These are phyloP conservation scores for Podarcis muralis DNA, from an alignment of 2,113 vertebrate species.

Conservation along the genomic window DNA sequence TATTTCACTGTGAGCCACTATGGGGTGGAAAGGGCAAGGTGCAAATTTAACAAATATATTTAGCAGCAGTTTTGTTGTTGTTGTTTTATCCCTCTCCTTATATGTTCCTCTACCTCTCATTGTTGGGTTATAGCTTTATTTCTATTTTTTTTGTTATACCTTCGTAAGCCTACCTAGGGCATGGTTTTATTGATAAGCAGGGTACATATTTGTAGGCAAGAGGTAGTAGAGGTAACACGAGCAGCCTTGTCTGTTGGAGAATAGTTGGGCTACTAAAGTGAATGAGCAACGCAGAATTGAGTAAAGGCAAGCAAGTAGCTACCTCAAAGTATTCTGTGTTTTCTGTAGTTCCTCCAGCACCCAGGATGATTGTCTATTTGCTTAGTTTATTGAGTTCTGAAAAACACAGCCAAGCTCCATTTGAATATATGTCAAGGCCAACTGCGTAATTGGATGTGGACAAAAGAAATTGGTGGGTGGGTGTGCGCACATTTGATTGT, in stretches of 20 bases:
- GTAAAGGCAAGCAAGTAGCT: neutral
- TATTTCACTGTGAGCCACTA: neutral
- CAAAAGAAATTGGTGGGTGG: neutral
- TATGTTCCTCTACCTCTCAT: no score
- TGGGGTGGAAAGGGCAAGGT: neutral
- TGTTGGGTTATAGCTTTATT: no score
- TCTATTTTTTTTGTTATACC: no score
- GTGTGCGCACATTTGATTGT: neutral
- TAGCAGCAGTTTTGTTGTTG: no score
- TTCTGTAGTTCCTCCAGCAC: no score
- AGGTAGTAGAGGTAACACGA: no score
- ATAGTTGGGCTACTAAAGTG: neutral
- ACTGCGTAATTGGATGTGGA: neutral
- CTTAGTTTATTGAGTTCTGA: neutral
- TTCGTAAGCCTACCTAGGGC: no score
- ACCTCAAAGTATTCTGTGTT: neutral
- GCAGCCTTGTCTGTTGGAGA: neutral
- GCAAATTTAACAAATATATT: no score
- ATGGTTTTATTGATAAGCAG: no score
- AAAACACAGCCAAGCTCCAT: neutral
- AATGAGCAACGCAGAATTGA: neutral
- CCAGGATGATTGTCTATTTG: neutral
- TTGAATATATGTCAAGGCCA: neutral
- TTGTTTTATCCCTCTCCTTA: no score
- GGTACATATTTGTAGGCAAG: no score